Base-by-base conservation (phyloP, 2,113 vertebrate species). In the Edolisoma coerulescens region DNA sequence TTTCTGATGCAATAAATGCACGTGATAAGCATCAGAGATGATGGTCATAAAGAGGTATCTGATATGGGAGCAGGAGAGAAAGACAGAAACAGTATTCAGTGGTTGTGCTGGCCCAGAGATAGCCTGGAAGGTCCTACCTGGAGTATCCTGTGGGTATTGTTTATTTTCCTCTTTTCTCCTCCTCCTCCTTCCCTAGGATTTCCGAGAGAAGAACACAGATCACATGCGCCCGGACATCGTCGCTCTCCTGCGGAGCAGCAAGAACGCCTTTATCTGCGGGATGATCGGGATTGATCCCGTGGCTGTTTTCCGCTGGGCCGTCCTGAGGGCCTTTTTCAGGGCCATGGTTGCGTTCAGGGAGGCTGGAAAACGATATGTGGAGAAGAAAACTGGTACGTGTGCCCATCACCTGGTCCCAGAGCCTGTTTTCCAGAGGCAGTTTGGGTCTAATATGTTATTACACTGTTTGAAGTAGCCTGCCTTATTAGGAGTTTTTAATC, bases 221-320 rank as follows among this genome's bases (percentile, higher is more conserved):
- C 99, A 99, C 94, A 99, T 99, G 99, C 98, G 99, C 1, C 99
- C 99, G 0, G 99, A 99, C 96, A 99, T 99, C 30, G 99, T 99
- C 2, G 99, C 99, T 41, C 98, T 99, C 20, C 98, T 99, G 57
- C 98, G 99, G 95, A 99, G 99, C 98, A 99, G 99, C 97, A 98
- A 97, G 67, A 99, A 98, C 13, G 98, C 99, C 70, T 99, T 99
- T 76, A 98, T 99, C 97, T 98, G 99, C 3, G 98, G 99, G 7
- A 98, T 99, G 98, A 99, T 99, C 7, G 99, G 99, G 28, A 99
- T 99, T 11, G 99, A 99, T 93, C 99, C 99, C 0, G 98, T 99
- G 30, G 99, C 99, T 35, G 98, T 99, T 3, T 99, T 99, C 98
- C 99, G 99, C 96, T 99, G 99, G 99, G 99, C 99, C 1, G 98